These are phyloP conservation scores for Bradysia coprophila DNA, from an alignment of 1,140 invertebrate genomes.

Conservation along the genomic window DNA sequence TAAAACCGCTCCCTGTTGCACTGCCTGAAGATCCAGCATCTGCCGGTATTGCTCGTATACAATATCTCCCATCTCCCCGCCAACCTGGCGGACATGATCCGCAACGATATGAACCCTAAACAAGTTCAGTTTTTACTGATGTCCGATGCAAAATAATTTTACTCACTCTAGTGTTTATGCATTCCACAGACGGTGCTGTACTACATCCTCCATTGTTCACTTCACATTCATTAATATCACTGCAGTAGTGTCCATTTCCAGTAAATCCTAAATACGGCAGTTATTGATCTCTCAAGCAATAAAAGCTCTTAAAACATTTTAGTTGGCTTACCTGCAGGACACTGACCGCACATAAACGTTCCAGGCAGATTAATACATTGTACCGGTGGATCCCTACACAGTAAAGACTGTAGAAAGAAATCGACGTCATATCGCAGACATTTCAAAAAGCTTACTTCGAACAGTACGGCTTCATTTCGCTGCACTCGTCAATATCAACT, in stretches of 20 bases:
- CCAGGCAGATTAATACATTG: slow-evolving; percentile 75
- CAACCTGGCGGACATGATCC: slow-evolving; percentile 76
- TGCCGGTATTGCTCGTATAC: slow-evolving; percentile 35
- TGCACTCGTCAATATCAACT: slow-evolving; percentile 77
- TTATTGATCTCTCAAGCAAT: too few relatives aligned
- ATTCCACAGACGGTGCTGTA: slow-evolving; percentile 52
- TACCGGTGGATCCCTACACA: slow-evolving; percentile 53
- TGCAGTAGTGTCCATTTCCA: slow-evolving; percentile 73
- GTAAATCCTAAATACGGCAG: slow-evolving; percentile 44
- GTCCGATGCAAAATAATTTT: slow-evolving; percentile 32
- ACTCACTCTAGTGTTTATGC: slow-evolving; percentile 46
- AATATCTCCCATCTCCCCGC: slow-evolving; percentile 58
- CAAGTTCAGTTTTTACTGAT: slow-evolving; percentile 24
- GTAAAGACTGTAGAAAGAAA: too few relatives aligned
- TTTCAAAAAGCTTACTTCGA: too few relatives aligned
- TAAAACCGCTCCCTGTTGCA: slow-evolving; percentile 7
- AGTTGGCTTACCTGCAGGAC: slow-evolving; percentile 46
- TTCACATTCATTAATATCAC: slow-evolving; percentile 74
- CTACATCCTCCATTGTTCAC: slow-evolving; percentile 82
- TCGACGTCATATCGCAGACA: too few relatives aligned
- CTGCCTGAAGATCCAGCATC: slow-evolving; percentile 22
- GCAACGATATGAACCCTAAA: slow-evolving; percentile 62
- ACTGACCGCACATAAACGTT: slow-evolving; percentile 64
- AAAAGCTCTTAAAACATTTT: too few relatives aligned
- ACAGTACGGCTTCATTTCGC: slow-evolving; percentile 43